Evolutionary conservation across 2,113 vertebrate genomes (phyloP).

Genomic region (Malurus cyaneus): DNA sequence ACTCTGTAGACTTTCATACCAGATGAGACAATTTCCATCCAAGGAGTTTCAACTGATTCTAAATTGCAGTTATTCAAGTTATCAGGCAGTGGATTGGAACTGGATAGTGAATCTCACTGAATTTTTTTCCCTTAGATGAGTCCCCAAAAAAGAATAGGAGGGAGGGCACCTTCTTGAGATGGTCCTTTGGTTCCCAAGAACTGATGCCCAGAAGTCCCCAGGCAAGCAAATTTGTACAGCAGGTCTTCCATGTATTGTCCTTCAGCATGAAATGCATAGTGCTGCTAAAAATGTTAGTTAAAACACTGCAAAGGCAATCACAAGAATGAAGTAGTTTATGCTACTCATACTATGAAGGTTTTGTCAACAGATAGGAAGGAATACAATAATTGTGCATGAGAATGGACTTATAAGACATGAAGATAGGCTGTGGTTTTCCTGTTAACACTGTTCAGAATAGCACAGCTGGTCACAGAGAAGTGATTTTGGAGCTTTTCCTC

Average conservation of each 20-base stretch:
- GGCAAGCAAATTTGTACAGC: background rate
- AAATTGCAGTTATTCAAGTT: background rate
- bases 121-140: background rate
- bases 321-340: background rate
- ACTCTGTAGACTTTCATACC: background rate
- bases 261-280: background rate
- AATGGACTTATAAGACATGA: background rate
- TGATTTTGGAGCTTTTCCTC: background rate
- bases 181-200: background rate
- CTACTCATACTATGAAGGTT: background rate
- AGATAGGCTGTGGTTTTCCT: background rate
- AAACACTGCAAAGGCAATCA: background rate
- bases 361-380: background rate
- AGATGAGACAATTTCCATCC: background rate
- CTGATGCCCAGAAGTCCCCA: background rate
- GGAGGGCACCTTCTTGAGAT: background rate
- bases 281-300: background rate
- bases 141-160: background rate
- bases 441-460: background rate
- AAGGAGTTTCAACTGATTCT: background rate
- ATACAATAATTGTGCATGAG: background rate
- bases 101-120: background rate
- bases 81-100: background rate
- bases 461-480: fast-evolving
- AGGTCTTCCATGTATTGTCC: background rate